phyloP scores from a whole-genome alignment of 2,888 invertebrate genomes.

The Dasypolia templi region DNA sequence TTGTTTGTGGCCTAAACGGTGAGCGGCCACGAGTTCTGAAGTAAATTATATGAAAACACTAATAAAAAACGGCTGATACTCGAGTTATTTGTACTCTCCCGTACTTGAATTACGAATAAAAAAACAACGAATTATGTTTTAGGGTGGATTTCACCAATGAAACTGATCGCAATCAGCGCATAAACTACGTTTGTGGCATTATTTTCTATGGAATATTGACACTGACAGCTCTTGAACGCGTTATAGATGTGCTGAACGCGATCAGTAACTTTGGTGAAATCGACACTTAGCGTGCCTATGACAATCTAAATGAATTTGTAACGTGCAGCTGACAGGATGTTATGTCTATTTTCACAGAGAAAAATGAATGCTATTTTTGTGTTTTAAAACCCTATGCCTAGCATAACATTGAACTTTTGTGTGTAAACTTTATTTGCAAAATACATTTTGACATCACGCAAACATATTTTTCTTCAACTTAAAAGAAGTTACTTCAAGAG shows the following conservation, averaged over 20 bases:
- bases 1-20: conserved; percentile 50
- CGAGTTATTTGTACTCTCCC: not conserved
- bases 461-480: not conserved
- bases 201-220: too few species aligned
- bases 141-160: too few species aligned
- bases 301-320: too few species aligned
- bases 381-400: not conserved
- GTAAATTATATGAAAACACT: not conserved
- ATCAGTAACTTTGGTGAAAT: too few species aligned
- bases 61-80: not conserved
- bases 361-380: not conserved
- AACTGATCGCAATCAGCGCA: too few species aligned
- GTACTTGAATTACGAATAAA: not conserved
- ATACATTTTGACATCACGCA: too few species aligned
- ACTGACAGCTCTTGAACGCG: too few species aligned
- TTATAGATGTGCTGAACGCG: too few species aligned
- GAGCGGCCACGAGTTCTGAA: not conserved
- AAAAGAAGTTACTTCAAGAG: not conserved
- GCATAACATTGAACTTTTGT: not conserved
- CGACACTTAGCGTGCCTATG: too few species aligned
- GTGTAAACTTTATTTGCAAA: not conserved
- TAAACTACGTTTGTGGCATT: too few species aligned
- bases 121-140: not conserved
- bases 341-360: not conserved
- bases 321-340: too few species aligned